A percentile compares a stretch with the other conserved stretches of the same genome.
Evolutionary conservation across 2,113 vertebrate genomes (phyloP).

Genomic region (Lontra canadensis): DNA sequence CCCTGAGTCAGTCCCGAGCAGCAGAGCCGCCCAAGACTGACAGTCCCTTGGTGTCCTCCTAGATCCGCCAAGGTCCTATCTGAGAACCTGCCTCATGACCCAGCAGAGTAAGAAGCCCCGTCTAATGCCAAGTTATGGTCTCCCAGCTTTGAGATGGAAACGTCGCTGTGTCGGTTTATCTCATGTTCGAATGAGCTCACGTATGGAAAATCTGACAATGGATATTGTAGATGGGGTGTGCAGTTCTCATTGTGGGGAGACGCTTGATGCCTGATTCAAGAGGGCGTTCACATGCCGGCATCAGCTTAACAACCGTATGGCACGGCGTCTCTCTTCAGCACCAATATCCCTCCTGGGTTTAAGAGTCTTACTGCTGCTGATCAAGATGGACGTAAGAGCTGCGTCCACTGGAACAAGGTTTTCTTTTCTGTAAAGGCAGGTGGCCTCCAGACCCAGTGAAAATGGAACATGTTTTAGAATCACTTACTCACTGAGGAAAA

Average conservation of each 20-base stretch:
- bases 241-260: neutral
- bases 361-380: no score
- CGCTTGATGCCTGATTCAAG: neutral
- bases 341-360: no score
- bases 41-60: neutral
- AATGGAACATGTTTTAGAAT: neutral
- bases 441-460: fast-evolving
- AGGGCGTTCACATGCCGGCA: neutral
- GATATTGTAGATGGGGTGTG: no score
- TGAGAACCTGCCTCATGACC: neutral
- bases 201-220: neutral
- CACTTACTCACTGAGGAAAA: neutral
- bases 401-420: neutral
- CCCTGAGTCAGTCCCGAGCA: neutral
- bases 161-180: neutral
- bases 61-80: neutral
- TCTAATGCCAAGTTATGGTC: neutral
- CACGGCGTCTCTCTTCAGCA: no score
- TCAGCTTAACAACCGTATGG: no score
- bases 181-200: neutral
- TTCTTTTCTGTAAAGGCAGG: neutral
- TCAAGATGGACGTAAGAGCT: no score
- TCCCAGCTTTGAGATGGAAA: neutral
- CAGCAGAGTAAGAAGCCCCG: neutral
- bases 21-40: neutral